Conservation (phyloP, 2,888 invertebrate species). For the Lucinisca nassula region DNA sequence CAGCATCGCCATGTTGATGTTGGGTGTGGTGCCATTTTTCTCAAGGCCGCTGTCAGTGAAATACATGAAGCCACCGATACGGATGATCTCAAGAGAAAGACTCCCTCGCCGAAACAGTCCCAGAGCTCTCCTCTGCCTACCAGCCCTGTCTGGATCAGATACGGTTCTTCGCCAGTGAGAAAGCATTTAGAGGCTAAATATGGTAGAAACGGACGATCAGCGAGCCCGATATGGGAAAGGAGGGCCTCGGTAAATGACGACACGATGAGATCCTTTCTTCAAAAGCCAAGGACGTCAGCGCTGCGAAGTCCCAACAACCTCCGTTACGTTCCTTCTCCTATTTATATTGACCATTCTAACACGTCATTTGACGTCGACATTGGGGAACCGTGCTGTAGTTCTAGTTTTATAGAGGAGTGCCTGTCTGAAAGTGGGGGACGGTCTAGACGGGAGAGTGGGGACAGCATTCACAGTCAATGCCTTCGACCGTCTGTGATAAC, state of each 20-base stretch:
- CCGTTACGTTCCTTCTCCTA: background rate
- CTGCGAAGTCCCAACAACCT: background rate
- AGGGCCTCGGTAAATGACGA: background rate
- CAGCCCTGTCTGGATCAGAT: background rate
- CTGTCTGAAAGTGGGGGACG: background rate
- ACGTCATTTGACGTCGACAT: background rate
- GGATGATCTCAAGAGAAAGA: background rate
- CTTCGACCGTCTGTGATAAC: background rate
- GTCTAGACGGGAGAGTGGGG: background rate
- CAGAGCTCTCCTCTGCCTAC: background rate
- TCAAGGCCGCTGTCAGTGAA: background rate
- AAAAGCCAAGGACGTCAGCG: background rate
- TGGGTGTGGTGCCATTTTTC: background rate
- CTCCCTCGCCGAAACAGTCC: background rate
- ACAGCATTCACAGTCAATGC: background rate
- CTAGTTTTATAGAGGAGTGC: constrained; percentile 3
- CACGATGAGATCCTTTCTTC: background rate
- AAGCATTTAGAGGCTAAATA: no score
- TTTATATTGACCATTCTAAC: background rate
- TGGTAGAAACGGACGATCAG: background rate
- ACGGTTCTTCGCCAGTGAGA: background rate
- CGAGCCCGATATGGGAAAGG: background rate
- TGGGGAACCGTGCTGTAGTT: background rate
- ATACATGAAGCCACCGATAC: background rate
- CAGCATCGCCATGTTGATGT: background rate